Evolutionary conservation across 2,797 vertebrate genomes (phyloP).

Genomic region (Enteromius trimaculatus): DNA sequence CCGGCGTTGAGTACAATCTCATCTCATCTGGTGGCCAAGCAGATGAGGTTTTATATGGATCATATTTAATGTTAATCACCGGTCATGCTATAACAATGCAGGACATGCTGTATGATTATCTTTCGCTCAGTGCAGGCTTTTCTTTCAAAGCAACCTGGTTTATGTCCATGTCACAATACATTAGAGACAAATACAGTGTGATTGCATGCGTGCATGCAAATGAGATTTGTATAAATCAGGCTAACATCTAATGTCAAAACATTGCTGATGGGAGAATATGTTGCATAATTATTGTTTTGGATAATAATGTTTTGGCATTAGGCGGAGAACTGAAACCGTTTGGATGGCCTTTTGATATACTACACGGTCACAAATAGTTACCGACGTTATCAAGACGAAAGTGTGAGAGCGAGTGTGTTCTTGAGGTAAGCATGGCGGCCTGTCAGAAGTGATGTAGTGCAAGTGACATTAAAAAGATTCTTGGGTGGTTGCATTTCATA

Average conservation of each 20-base stretch:
- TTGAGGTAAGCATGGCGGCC: conserved; percentile 61
- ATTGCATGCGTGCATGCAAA: conserved; percentile 26
- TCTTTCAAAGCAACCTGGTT: conserved; percentile 11
- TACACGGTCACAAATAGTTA: conserved; percentile 27
- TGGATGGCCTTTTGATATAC: conserved; percentile 28
- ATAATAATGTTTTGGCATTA: conserved; percentile 20
- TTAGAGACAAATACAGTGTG: conserved; percentile 7
- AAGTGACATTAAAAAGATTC: conserved; percentile 75
- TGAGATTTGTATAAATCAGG: background rate
- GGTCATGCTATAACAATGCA: conserved; percentile 34
- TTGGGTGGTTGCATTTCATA: conserved; percentile 71
- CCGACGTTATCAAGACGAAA: conserved; percentile 42
- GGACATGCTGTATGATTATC: conserved; percentile 37
- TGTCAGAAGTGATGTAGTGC: conserved; percentile 70
- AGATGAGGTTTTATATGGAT: conserved; percentile 47
- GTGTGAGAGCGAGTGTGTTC: conserved; percentile 46
- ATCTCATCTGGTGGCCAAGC: conserved; percentile 38
- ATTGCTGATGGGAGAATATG: conserved; percentile 9
- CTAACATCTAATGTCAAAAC: conserved; percentile 19
- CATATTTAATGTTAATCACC: conserved; percentile 40
- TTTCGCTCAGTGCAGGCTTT: conserved; percentile 31
- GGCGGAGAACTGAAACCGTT: background rate
- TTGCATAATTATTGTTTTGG: conserved; percentile 16
- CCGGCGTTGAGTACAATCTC: conserved; percentile 5
- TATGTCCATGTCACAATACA: conserved; percentile 11